Base-by-base conservation (phyloP, 2,113 vertebrate species). In the Xenus cinereus region DNA sequence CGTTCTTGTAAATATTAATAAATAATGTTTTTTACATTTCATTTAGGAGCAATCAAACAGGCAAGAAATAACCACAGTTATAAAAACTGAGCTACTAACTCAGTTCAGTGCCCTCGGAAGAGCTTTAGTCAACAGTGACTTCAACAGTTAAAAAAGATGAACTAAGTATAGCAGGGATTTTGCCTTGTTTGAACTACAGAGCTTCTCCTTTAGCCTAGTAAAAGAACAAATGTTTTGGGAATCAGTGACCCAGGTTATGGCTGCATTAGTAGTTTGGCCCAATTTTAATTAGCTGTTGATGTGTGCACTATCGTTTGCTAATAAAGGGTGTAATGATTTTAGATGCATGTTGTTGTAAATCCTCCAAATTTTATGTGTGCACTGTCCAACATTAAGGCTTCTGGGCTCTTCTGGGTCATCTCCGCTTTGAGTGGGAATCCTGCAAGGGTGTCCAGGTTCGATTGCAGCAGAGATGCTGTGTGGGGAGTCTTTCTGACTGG, bases 221-320 rank as follows among this genome's bases (percentile, higher is more conserved):
- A 82, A 76, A 69, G 41, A 71, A 68, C 37, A 95, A 96, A 82
- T 59, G 56, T 64, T 95, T 81, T 85, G 86, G 79, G 71, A 95
- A 94, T 88, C 93, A 85, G 24, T 96, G 93, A 97, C 93, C 91
- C 46, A 75, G 82, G 85, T 87, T 95, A 94, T 48, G 79, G 60
- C 95, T 96, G 56, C 60, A 75, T 96, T 97, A 95, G 74, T 81
- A 76, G 95, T 78, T 93, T 94, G 74, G 60, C 51, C 95, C 89
- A 94, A 5, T 85, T 94, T 92, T 96, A 97, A 97, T 97, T 96
- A 97, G 80, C 80, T 95, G 91, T 89, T 94, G 64, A 91, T 96
- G 79, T 60, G 79, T 89, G 60, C 59, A 41, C 67, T 95, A 71
- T 90, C 46, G 27, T 91, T 94, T 92, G 48, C 88, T 97, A 97